phyloP scores from a whole-genome alignment of 1,140 invertebrate species.

The Eupristina koningsbergeri region DNA sequence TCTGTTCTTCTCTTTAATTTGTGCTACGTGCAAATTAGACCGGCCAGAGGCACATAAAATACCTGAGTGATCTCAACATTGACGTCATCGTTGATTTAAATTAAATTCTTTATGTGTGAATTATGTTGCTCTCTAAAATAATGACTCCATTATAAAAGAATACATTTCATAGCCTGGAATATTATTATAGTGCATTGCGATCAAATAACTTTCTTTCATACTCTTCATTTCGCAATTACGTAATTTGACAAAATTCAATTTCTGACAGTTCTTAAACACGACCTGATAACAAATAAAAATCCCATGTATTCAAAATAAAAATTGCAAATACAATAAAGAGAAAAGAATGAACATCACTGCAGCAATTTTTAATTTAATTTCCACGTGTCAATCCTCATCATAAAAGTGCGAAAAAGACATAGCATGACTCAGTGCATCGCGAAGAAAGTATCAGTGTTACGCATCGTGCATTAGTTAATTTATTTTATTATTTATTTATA shows the following conservation, averaged over 20 bases:
- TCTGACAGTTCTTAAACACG: no score
- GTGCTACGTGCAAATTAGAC: neutral
- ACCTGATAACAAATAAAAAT: no score
- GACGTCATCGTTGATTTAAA: slow-evolving; percentile 24
- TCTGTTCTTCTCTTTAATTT: neutral
- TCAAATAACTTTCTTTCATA: neutral
- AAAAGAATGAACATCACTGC: neutral
- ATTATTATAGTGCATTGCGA: no score
- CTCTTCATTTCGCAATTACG: no score
- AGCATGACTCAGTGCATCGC: no score
- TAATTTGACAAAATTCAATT: no score
- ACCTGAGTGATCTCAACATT: slow-evolving; percentile 20
- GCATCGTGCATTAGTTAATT: neutral
- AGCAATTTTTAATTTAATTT: neutral
- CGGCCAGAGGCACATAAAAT: slow-evolving; percentile 4
- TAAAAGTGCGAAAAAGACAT: neutral
- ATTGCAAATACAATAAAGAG: neutral
- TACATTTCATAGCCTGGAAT: neutral
- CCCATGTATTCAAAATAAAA: neutral
- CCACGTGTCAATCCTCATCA: neutral
- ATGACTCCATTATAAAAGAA: neutral
- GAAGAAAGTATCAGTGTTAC: neutral
- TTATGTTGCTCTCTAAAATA: slow-evolving; percentile 4
- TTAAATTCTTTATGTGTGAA: slow-evolving; percentile 19
- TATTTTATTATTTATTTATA: neutral